phyloP scores from a whole-genome alignment of 2,797 vertebrate genomes.

The Typhlichthys eigenmanni region DNA sequence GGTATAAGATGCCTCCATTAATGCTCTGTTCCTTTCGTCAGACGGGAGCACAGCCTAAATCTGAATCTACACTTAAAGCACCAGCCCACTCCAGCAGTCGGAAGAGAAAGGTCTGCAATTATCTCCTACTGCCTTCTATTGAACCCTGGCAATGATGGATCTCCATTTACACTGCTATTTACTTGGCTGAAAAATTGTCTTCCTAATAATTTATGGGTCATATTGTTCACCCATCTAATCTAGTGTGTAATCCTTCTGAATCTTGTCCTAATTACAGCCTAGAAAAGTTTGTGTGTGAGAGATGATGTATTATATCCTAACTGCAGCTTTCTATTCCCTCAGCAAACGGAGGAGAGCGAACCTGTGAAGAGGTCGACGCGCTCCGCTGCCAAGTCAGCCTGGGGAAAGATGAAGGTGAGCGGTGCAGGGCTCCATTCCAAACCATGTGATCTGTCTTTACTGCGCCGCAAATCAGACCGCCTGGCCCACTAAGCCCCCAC shows the following conservation, averaged over 20 bases:
- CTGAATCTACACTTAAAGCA: slow-evolving; percentile 11
- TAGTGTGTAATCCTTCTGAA: slow-evolving; percentile 52
- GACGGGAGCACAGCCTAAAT: slow-evolving; percentile 5
- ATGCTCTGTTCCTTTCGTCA: slow-evolving; percentile 29
- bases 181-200: slow-evolving; percentile 12
- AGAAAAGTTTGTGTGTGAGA: slow-evolving; percentile 8
- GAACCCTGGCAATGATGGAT: slow-evolving; percentile 18
- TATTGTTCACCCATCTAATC: slow-evolving; percentile 48
- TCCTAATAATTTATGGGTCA: slow-evolving; percentile 46
- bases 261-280: slow-evolving; percentile 36
- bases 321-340: slow-evolving; percentile 40
- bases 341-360: slow-evolving; percentile 61
- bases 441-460: slow-evolving; percentile 50
- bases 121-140: slow-evolving; percentile 24
- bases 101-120: slow-evolving; percentile 65
- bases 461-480: slow-evolving; percentile 14
- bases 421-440: slow-evolving; percentile 17
- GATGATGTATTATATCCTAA: slow-evolving; percentile 38
- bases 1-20: slow-evolving; percentile 9
- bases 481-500: no score
- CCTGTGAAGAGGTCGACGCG: slow-evolving; percentile 70
- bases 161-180: slow-evolving; percentile 11
- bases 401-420: slow-evolving; percentile 78
- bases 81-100: slow-evolving; percentile 27
- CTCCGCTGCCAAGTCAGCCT: slow-evolving; percentile 67